A percentile compares a stretch with the other conserved stretches of the same genome.
Conservation (phyloP, 1,140 invertebrate genomes). For the Trypoxylus dichotomus region DNA sequence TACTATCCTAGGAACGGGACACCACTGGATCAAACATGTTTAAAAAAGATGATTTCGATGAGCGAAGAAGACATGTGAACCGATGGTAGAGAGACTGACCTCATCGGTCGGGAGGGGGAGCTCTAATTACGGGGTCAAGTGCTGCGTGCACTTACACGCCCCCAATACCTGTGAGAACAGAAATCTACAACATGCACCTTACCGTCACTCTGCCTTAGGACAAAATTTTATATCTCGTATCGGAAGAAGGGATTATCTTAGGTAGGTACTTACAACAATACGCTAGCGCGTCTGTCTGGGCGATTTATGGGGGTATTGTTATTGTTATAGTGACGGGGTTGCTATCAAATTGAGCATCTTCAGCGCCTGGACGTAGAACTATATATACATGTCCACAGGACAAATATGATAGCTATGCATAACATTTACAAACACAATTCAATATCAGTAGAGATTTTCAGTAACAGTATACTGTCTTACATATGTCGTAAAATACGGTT, state of each 20-base stretch:
- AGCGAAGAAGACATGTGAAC: constrained; percentile 6
- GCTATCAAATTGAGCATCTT: constrained; percentile 5
- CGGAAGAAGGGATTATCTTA: constrained; percentile 22
- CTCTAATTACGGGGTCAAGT: constrained; percentile 32
- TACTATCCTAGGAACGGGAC: background rate
- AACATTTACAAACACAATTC: too few species aligned
- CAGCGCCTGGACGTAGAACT: background rate
- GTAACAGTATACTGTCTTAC: too few species aligned
- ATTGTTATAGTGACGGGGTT: background rate
- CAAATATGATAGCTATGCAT: background rate
- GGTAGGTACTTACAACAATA: constrained; percentile 15
- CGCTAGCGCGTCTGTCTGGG: background rate
- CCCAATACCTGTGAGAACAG: constrained; percentile 28
- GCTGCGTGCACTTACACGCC: constrained; percentile 28
- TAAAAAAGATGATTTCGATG: constrained; percentile 1
- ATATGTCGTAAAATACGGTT: too few species aligned
- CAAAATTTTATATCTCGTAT: constrained; percentile 13
- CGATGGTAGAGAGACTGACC: background rate
- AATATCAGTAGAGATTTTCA: too few species aligned
- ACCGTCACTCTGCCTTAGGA: constrained; percentile 26
- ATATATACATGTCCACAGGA: background rate
- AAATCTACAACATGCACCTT: constrained; percentile 22
- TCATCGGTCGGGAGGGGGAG: constrained; percentile 12
- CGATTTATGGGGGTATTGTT: constrained; percentile 27
- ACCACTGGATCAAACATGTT: background rate